phyloP scores from a whole-genome alignment of 2,797 vertebrate species.

The Gymnothorax reevesii region DNA sequence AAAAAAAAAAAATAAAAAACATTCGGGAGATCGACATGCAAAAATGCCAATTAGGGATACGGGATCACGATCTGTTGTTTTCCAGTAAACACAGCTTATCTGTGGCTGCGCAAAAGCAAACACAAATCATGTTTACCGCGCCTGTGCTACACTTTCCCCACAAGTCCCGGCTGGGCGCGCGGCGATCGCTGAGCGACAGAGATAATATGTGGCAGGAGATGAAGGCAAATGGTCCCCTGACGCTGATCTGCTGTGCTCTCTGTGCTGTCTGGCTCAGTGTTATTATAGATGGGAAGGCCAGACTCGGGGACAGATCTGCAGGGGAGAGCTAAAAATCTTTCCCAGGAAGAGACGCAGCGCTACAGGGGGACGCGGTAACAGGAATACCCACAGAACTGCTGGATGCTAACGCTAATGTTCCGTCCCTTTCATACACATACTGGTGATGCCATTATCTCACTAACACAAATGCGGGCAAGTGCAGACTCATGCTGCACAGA shows the following conservation, averaged over 20 bases:
- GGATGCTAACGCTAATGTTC: not conserved
- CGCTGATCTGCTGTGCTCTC: not conserved
- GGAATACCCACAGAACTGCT: not conserved
- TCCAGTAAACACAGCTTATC: conserved; percentile 36
- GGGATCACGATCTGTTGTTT: conserved; percentile 32
- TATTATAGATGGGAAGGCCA: not conserved
- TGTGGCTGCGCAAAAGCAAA: conserved; percentile 27
- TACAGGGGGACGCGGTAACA: not conserved
- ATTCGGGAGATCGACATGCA: conserved; percentile 35
- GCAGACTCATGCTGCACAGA: not conserved
- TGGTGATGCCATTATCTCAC: not conserved
- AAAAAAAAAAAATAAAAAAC: not conserved
- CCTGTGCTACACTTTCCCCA: conserved; percentile 7
- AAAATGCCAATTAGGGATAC: conserved; percentile 36
- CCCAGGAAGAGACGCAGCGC: not conserved
- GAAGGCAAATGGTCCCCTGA: conserved; percentile 10
- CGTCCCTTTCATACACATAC: not conserved
- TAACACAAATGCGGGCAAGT: too few relatives aligned
- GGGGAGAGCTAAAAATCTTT: not conserved
- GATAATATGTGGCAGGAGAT: conserved; percentile 28
- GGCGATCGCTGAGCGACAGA: not conserved
- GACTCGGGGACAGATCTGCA: not conserved
- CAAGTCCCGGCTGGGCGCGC: not conserved
- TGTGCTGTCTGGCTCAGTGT: not conserved
- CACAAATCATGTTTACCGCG: conserved; percentile 29